phyloP scores from a whole-genome alignment of 2,888 invertebrate genomes.

The Venustoraphidia nigricollis region DNA sequence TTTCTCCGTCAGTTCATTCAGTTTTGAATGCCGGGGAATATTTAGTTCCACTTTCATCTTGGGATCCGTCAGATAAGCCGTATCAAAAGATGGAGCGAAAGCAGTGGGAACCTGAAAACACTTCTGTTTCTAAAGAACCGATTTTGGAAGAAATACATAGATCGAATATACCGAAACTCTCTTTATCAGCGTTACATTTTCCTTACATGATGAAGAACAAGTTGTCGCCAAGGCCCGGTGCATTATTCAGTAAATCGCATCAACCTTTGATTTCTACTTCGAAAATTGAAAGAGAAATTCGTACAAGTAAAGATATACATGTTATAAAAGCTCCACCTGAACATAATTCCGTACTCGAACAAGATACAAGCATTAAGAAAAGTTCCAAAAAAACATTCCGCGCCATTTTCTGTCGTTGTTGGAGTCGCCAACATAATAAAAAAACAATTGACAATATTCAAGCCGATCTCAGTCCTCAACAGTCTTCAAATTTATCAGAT shows the following conservation, averaged over 20 bases:
- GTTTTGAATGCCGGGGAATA: conserved; percentile 31
- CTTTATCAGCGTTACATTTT: background rate
- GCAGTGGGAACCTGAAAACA: too few species aligned
- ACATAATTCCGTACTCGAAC: background rate
- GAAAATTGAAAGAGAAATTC: too few species aligned
- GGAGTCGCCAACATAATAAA: background rate
- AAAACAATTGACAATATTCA: too few species aligned
- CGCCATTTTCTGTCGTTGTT: background rate
- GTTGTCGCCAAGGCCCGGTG: background rate
- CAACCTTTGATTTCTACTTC: too few species aligned
- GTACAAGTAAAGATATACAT: background rate
- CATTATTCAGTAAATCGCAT: background rate
- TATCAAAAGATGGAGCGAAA: background rate
- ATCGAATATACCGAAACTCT: background rate
- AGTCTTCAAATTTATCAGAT: too few species aligned
- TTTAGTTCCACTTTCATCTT: conserved; percentile 38
- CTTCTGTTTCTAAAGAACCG: too few species aligned
- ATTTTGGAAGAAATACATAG: background rate
- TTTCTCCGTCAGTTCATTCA: conserved; percentile 21
- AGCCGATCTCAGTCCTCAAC: too few species aligned
- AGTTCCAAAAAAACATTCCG: background rate
- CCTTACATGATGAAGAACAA: conserved; percentile 2
- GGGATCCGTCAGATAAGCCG: conserved; percentile 27
- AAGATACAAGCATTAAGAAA: background rate
- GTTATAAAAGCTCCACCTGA: conserved; percentile 1